Conservation (phyloP, 2,113 vertebrate species). For the Arizona elegans region DNA sequence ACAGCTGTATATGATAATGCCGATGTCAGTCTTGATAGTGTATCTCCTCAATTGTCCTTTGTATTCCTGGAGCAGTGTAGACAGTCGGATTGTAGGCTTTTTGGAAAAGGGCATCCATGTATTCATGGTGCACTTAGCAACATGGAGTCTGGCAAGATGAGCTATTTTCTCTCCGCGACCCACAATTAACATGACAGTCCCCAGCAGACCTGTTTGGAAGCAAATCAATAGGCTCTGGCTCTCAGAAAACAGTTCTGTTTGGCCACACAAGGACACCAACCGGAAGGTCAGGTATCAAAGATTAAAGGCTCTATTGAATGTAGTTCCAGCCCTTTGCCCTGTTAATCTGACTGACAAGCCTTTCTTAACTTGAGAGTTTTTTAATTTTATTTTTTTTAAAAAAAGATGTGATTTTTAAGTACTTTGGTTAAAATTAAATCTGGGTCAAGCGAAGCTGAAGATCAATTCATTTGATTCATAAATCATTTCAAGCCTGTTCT, state of each 20-base stretch:
- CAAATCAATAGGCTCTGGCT: conserved; percentile 36
- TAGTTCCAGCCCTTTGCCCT: conserved; percentile 15
- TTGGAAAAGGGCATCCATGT: not conserved
- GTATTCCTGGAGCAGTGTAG: conserved; percentile 50
- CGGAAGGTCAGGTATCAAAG: conserved; percentile 55
- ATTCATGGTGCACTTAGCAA: not conserved
- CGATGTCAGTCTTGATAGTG: conserved; percentile 43
- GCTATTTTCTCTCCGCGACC: not conserved
- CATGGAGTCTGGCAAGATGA: conserved; percentile 22
- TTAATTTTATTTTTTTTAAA: not conserved
- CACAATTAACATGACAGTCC: conserved; percentile 57
- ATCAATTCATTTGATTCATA: not conserved
- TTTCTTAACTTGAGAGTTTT: conserved; percentile 25
- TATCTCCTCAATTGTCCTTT: conserved; percentile 46
- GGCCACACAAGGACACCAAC: conserved; percentile 45
- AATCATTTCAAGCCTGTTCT: not conserved
- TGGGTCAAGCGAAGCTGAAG: conserved; percentile 22
- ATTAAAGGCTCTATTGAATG: conserved; percentile 45
- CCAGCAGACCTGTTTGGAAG: not conserved
- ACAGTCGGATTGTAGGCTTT: conserved; percentile 51
- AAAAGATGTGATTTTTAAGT: conserved; percentile 7
- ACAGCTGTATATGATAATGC: conserved; percentile 62
- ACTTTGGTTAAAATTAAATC: not conserved
- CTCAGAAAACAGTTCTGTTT: conserved; percentile 36
- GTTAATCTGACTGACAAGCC: conserved; percentile 4